These are phyloP conservation scores for Sweltsa coloradensis DNA, from an alignment of 1,140 invertebrate genomes.

Conservation along the genomic window DNA sequence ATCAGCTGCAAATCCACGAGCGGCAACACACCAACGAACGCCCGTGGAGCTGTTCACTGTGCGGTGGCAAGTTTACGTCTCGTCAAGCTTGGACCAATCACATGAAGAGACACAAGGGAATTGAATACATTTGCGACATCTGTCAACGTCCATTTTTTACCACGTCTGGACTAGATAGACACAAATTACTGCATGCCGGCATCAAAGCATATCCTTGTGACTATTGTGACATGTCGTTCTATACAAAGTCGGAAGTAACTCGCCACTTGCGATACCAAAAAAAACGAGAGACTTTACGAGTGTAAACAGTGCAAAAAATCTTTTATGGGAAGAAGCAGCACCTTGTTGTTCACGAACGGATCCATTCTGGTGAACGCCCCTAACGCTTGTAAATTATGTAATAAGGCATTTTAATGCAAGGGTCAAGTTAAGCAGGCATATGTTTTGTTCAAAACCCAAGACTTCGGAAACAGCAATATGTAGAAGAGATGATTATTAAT, in stretches of 20 bases:
- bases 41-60: constrained; percentile 63
- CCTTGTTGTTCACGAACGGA: constrained; percentile 5
- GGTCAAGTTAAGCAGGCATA: too few species aligned
- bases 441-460: too few species aligned
- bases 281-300: neutral
- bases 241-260: neutral
- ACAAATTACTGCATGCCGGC: neutral
- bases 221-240: neutral
- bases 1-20: constrained; percentile 23
- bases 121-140: neutral
- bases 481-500: too few species aligned
- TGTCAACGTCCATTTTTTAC: neutral
- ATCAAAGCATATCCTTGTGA: neutral
- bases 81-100: neutral
- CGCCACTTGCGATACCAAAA: constrained; percentile 1
- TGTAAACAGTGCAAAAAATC: constrained; percentile 4
- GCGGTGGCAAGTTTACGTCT: constrained; percentile 53
- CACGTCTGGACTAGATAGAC: neutral
- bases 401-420: neutral
- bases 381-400: constrained; percentile 3
- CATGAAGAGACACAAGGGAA: neutral
- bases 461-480: too few species aligned
- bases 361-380: constrained; percentile 4
- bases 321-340: constrained; percentile 1
- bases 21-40: too few species aligned